Percentiles rank a stretch among this genome's conserved stretches.
Evolutionary conservation across 2,113 vertebrate species (phyloP).

Genomic region (Vulpes lagopus): DNA sequence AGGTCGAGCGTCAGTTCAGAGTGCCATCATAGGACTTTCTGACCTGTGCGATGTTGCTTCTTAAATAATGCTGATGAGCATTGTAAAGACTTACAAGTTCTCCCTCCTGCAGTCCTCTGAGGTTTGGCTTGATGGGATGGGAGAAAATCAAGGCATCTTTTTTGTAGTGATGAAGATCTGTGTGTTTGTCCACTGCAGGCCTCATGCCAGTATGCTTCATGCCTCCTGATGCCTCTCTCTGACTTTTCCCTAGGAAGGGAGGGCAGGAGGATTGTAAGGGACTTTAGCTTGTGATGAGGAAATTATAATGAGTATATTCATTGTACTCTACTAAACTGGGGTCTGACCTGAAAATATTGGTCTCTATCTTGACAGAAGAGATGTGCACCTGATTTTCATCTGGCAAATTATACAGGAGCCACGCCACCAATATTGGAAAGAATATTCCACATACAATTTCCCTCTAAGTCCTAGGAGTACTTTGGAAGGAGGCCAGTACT

Average conservation of each 20-base stretch:
- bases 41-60: neutral
- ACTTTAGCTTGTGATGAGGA: neutral
- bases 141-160: neutral
- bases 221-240: neutral
- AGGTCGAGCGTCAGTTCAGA: neutral
- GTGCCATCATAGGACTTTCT: neutral
- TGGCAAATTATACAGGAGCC: neutral
- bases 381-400: neutral
- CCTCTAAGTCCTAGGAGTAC: neutral
- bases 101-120: neutral
- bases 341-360: neutral
- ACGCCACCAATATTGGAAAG: neutral
- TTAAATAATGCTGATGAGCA: no score
- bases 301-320: neutral
- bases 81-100: accelerated
- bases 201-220: neutral
- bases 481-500: slow-evolving; percentile 10
- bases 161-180: neutral
- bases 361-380: slow-evolving; percentile 1
- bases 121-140: neutral
- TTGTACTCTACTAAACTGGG: neutral
- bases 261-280: neutral
- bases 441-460: accelerated
- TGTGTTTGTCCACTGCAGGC: neutral
- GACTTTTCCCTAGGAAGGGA: neutral